phyloP scores from a whole-genome alignment of 2,888 invertebrate species.

The Caenorhabditis sp. region DNA sequence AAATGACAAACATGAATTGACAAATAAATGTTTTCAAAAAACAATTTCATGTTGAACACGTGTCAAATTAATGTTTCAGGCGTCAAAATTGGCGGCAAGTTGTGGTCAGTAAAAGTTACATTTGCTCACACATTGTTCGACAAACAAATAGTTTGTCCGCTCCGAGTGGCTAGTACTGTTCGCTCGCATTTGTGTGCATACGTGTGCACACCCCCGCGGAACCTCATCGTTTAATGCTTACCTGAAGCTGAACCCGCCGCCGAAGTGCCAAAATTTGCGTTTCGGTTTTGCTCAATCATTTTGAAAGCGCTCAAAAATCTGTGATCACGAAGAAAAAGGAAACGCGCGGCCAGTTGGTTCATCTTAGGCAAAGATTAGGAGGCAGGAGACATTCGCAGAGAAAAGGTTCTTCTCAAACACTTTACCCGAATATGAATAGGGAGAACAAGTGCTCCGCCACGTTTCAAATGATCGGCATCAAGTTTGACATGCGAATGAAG shows the following conservation, averaged over 20 bases:
- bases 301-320: slow-evolving; percentile 18
- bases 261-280: slow-evolving; percentile 49
- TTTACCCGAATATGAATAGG: too few relatives aligned
- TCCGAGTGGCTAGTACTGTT: slow-evolving; percentile 28
- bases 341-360: too few relatives aligned
- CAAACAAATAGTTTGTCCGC: slow-evolving; percentile 27
- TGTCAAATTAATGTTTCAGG: too few relatives aligned
- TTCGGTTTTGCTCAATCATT: slow-evolving; percentile 29
- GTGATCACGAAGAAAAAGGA: slow-evolving; percentile 2
- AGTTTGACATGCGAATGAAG: neutral
- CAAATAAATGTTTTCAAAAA: too few relatives aligned
- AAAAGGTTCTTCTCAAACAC: too few relatives aligned
- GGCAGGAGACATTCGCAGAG: neutral
- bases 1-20: neutral
- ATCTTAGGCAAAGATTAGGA: neutral
- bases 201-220: slow-evolving; percentile 29
- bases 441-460: too few relatives aligned
- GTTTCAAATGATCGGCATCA: slow-evolving; percentile 18
- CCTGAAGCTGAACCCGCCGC: neutral
- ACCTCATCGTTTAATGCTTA: slow-evolving; percentile 17
- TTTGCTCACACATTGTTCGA: slow-evolving; percentile 27
- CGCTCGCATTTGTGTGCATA: slow-evolving; percentile 24
- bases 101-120: too few relatives aligned
- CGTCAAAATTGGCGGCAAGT: too few relatives aligned
- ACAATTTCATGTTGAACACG: too few relatives aligned